phyloP scores from a whole-genome alignment of 1,140 invertebrate species.

The Aphis craccivora region DNA sequence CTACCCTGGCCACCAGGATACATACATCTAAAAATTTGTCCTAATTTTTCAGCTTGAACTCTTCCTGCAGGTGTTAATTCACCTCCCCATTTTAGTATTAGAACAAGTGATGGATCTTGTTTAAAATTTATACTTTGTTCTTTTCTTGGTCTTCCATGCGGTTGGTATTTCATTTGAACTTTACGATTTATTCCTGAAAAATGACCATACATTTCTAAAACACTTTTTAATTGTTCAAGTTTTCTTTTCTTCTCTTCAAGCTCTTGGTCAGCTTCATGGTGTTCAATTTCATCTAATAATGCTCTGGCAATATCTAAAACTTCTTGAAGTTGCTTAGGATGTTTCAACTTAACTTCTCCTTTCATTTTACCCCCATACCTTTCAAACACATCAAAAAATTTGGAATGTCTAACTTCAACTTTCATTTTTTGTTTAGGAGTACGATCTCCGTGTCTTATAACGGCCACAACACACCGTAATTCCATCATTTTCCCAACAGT shows the following conservation, averaged over 20 bases:
- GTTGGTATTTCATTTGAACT: conserved; percentile 99
- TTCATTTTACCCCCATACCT: conserved; percentile 96
- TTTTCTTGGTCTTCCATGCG: conserved; percentile 90
- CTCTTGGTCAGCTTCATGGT: conserved; percentile 83
- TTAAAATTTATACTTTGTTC: conserved; percentile 63
- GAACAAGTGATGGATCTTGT: conserved; percentile 86
- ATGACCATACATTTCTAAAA: conserved; percentile 99
- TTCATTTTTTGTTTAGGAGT: conserved; percentile 99
- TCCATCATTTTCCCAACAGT: conserved; percentile 99
- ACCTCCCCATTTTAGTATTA: conserved; percentile 99
- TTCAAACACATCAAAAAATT: conserved; percentile 99
- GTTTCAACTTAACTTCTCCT: conserved; percentile 96
- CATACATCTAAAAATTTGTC: conserved; percentile 98
- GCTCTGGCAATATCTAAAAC: conserved; percentile 93
- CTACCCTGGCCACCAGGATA: conserved; percentile 92
- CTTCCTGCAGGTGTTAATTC: conserved; percentile 97
- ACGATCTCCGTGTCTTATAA: conserved; percentile 97
- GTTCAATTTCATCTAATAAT: conserved; percentile 86
- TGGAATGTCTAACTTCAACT: conserved; percentile 98
- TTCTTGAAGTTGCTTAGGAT: conserved; percentile 97
- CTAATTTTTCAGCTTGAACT: conserved; percentile 96
- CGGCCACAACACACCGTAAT: conserved; percentile 95
- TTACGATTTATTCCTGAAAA: conserved; percentile 99
- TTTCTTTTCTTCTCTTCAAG: conserved; percentile 97
- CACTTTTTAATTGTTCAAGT: conserved; percentile 95